These are phyloP conservation scores for Serrognathus titanus DNA, from an alignment of 2,888 invertebrate species.

Conservation along the genomic window DNA sequence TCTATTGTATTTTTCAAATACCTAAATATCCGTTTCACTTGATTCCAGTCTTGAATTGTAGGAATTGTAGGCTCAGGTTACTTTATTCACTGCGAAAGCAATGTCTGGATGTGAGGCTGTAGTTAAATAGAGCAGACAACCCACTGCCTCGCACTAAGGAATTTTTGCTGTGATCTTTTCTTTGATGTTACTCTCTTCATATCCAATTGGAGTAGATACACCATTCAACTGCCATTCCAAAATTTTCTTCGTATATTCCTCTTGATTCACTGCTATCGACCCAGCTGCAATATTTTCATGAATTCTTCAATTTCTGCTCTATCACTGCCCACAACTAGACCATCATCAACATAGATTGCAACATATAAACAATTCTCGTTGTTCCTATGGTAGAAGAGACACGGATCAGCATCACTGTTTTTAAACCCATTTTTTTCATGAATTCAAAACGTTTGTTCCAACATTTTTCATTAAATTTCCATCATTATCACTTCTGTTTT, in stretches of 20 bases:
- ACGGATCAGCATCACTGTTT: no score
- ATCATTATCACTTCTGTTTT: no score
- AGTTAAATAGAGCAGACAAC: slow-evolving; percentile 5
- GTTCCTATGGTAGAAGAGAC: no score
- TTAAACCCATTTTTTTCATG: no score
- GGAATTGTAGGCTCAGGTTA: not conserved
- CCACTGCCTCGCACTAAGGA: slow-evolving; percentile 10
- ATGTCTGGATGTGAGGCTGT: not conserved
- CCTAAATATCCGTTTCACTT: slow-evolving; percentile 9
- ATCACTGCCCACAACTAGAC: not conserved
- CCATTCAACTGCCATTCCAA: slow-evolving; percentile 2
- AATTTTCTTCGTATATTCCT: not conserved
- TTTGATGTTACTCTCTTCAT: slow-evolving; percentile 1
- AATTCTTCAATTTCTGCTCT: not conserved
- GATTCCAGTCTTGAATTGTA: slow-evolving; percentile 4
- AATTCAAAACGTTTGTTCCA: no score
- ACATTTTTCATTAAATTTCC: no score
- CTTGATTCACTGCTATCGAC: slow-evolving; percentile 4
- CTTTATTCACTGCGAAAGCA: slow-evolving; percentile 11
- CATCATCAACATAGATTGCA: not conserved
- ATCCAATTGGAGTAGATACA: slow-evolving; percentile 9
- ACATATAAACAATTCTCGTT: no score
- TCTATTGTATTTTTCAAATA: not conserved
- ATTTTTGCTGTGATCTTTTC: not conserved
- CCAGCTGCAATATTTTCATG: slow-evolving; percentile 1